Conservation (phyloP, 2,797 vertebrate genomes). For the Luscinia luscinia region DNA sequence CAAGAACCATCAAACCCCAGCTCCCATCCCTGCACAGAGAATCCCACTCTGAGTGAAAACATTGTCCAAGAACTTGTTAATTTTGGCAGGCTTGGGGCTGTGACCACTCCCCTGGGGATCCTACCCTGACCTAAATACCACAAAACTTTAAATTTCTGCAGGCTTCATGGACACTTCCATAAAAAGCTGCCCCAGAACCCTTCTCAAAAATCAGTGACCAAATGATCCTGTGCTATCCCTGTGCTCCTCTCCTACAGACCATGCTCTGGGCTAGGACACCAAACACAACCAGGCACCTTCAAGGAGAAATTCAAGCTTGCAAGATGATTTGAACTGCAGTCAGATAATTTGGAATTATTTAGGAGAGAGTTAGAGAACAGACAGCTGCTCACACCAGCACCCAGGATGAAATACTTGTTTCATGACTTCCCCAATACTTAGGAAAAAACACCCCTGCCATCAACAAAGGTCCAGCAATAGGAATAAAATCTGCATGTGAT, state of each 20-base stretch:
- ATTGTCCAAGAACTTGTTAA: neutral
- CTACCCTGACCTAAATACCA: neutral
- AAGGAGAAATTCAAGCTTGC: neutral
- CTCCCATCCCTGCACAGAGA: neutral
- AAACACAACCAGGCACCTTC: neutral
- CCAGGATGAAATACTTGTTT: neutral
- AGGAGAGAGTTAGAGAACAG: neutral
- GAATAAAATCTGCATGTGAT: neutral
- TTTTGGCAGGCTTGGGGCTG: neutral
- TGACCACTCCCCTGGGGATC: neutral
- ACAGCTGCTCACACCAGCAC: neutral
- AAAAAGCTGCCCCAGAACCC: neutral
- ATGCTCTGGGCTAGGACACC: neutral
- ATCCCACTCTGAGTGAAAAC: neutral
- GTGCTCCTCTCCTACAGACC: too few relatives aligned
- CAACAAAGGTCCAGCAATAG: neutral
- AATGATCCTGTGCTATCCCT: neutral
- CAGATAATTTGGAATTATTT: conserved; percentile 3
- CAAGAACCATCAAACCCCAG: accelerated
- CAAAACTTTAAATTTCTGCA: neutral
- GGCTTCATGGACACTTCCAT: neutral
- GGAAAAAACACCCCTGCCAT: neutral
- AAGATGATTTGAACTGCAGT: neutral
- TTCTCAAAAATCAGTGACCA: neutral
- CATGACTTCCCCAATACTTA: neutral